Evolutionary conservation across 2,113 vertebrate species (phyloP).

Genomic region (Tapirus terrestris): DNA sequence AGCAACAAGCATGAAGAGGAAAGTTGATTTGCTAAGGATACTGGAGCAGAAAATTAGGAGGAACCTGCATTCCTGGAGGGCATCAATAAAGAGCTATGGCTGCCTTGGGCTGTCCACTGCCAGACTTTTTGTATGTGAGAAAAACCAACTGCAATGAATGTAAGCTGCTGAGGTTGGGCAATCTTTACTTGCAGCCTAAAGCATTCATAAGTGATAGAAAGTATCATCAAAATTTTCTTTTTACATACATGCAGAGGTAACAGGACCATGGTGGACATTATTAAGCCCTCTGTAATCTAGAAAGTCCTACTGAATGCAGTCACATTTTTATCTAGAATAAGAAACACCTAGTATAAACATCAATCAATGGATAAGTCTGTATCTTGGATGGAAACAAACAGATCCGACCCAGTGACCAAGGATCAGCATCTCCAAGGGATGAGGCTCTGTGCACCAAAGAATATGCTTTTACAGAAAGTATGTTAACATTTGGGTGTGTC

Average conservation of each 20-base stretch:
- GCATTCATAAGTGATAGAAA: background rate
- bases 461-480: fast-evolving
- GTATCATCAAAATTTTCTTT: background rate
- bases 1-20: background rate
- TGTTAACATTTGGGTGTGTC: fast-evolving
- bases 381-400: background rate
- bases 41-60: background rate
- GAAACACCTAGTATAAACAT: background rate
- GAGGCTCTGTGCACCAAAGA: background rate
- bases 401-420: background rate
- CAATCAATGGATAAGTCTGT: fast-evolving
- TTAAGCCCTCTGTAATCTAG: background rate
- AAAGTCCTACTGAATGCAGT: background rate
- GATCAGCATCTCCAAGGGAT: fast-evolving
- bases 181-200: background rate
- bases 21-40: background rate
- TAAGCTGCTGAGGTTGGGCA: background rate
- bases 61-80: background rate
- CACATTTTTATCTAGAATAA: fast-evolving
- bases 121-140: background rate
- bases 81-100: fast-evolving
- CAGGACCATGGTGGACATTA: background rate
- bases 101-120: no score
- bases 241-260: fast-evolving
- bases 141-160: background rate